phyloP scores from a whole-genome alignment of 2,797 vertebrate genomes.

The Neosilurus hyrtlii region DNA sequence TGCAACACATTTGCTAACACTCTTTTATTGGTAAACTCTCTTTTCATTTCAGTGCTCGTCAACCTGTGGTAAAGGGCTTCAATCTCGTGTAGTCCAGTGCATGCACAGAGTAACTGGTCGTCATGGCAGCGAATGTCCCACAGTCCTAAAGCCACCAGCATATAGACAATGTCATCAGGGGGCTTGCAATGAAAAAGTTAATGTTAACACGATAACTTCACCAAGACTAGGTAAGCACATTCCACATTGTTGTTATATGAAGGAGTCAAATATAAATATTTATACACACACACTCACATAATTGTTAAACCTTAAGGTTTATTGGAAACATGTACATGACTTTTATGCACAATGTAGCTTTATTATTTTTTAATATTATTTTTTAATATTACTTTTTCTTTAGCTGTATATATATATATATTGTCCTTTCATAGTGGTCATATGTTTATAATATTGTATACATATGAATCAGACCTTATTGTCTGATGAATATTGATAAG shows the following conservation, averaged over 20 bases:
- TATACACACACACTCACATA: no score
- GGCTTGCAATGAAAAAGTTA: conserved; percentile 85
- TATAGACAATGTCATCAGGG: conserved; percentile 90
- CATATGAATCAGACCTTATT: neutral
- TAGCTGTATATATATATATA: no score
- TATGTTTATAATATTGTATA: no score
- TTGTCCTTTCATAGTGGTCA: no score
- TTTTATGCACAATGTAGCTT: no score
- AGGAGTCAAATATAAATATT: no score
- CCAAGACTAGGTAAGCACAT: conserved; percentile 85
- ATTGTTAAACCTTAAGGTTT: no score
- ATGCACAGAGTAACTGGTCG: conserved; percentile 95
- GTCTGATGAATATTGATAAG: neutral
- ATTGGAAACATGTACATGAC: no score
- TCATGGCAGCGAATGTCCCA: conserved; percentile 85
- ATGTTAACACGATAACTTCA: conserved; percentile 94
- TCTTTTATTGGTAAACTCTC: neutral
- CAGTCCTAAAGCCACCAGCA: conserved; percentile 79
- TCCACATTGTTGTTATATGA: neutral
- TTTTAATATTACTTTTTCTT: no score
- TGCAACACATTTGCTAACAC: neutral
- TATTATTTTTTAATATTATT: no score
- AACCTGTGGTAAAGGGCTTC: conserved; percentile 90
- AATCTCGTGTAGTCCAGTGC: conserved; percentile 94
- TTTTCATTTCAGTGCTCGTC: conserved; percentile 82